phyloP scores from a whole-genome alignment of 1,140 invertebrate genomes.

The Anagrus nilaparvatae region DNA sequence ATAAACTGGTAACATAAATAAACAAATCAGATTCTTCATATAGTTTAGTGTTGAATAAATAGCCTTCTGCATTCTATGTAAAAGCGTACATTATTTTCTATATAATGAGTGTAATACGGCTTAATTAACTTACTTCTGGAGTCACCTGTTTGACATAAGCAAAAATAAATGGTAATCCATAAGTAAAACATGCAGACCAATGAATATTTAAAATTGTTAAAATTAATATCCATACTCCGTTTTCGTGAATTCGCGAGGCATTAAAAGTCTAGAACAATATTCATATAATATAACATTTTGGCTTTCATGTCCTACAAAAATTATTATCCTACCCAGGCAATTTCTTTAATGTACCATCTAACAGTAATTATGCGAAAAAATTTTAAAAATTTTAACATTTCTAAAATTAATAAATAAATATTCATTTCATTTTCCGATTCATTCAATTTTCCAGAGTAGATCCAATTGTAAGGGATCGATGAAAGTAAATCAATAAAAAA shows the following conservation, averaged over 20 bases:
- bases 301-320: not conserved
- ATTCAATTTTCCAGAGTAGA: constrained; percentile 17
- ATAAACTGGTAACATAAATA: constrained; percentile 25
- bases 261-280: constrained; percentile 18
- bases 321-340: constrained; percentile 16
- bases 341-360: constrained; percentile 19
- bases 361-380: constrained; percentile 23
- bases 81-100: too few relatives aligned
- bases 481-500: constrained; percentile 28
- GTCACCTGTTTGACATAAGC: constrained; percentile 15
- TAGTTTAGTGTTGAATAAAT: constrained; percentile 16
- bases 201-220: constrained; percentile 27
- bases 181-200: constrained; percentile 29
- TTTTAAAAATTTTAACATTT: constrained; percentile 25
- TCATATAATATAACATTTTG: constrained; percentile 5
- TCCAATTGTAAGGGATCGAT: constrained; percentile 27
- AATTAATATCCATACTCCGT: constrained; percentile 22
- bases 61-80: constrained; percentile 19
- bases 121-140: constrained; percentile 18
- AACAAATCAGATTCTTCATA: constrained; percentile 13
- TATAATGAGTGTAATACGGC: too few relatives aligned
- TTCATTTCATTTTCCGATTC: constrained; percentile 16
- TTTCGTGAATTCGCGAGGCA: constrained; percentile 15
- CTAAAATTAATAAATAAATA: constrained; percentile 19
- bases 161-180: constrained; percentile 25